Percentiles rank a stretch among this genome's conserved stretches.
Conservation (phyloP, 2,113 vertebrate species). For the Pholis gunnellus region DNA sequence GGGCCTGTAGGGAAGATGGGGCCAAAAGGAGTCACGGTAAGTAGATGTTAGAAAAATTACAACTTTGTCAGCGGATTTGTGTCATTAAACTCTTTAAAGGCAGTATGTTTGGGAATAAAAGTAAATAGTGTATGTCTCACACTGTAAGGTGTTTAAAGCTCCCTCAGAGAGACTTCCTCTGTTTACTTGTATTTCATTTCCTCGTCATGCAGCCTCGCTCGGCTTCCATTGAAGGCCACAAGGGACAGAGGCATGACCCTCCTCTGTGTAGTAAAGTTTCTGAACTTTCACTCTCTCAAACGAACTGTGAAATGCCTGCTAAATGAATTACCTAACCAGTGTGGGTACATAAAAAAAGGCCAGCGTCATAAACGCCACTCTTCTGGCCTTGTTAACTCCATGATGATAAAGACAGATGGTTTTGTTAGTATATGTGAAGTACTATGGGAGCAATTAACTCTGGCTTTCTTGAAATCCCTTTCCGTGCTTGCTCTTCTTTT, state of each 20-base stretch:
- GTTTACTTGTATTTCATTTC: constrained; percentile 24
- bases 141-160: not conserved
- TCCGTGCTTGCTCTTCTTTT: not conserved
- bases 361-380: constrained; percentile 48
- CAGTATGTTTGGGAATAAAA: not conserved
- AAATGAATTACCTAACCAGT: constrained; percentile 44
- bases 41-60: constrained; percentile 53
- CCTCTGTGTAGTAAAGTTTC: not conserved
- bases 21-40: constrained; percentile 93
- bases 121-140: not conserved
- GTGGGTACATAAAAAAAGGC: constrained; percentile 27
- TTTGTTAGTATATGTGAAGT: constrained; percentile 34
- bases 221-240: not conserved
- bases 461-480: not conserved
- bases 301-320: constrained; percentile 40
- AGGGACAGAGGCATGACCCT: not conserved
- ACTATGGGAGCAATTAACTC: not conserved
- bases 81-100: not conserved
- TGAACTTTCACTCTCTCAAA: constrained; percentile 36
- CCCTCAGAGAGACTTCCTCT: not conserved
- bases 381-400: constrained; percentile 15
- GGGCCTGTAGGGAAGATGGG: constrained; percentile 92
- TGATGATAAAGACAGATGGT: constrained; percentile 41
- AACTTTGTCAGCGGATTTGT: not conserved
- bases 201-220: not conserved